Conservation (phyloP, 1,140 invertebrate genomes). For the Telenomus remus region DNA sequence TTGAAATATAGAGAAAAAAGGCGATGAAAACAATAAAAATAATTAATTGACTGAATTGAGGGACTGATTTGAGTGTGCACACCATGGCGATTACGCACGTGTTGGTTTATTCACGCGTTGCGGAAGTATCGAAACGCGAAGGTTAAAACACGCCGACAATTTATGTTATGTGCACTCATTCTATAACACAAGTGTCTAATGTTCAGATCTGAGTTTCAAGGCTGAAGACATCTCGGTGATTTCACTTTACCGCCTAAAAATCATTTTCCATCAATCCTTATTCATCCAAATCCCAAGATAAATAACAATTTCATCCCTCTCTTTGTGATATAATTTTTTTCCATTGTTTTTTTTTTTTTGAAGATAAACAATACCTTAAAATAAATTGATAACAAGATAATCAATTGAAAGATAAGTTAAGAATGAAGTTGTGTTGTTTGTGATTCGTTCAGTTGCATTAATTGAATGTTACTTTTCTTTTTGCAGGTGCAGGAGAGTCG, state of each 20-base stretch:
- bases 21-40: constrained; percentile 14
- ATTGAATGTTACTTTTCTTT: constrained; percentile 41
- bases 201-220: constrained; percentile 31
- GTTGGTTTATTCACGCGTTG: constrained; percentile 48
- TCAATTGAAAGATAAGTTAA: constrained; percentile 9
- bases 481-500: constrained; percentile 92
- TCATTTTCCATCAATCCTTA: constrained; percentile 3
- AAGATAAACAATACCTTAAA: neutral
- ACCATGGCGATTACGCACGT: constrained; percentile 46
- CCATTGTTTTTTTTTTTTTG: too few species aligned
- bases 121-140: constrained; percentile 57
- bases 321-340: too few species aligned
- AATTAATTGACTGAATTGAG: constrained; percentile 42
- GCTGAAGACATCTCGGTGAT: constrained; percentile 25
- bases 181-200: constrained; percentile 16
- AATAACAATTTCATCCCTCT: too few species aligned
- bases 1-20: too few species aligned
- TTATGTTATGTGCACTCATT: constrained; percentile 39
- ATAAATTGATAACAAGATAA: neutral
- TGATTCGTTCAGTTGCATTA: constrained; percentile 35
- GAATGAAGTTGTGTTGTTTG: constrained; percentile 33
- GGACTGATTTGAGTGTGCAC: constrained; percentile 46
- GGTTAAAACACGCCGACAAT: constrained; percentile 50
- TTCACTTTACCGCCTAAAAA: neutral
- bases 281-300: neutral